These are phyloP conservation scores for Cettia cetti DNA, from an alignment of 2,113 vertebrate genomes.

Conservation along the genomic window DNA sequence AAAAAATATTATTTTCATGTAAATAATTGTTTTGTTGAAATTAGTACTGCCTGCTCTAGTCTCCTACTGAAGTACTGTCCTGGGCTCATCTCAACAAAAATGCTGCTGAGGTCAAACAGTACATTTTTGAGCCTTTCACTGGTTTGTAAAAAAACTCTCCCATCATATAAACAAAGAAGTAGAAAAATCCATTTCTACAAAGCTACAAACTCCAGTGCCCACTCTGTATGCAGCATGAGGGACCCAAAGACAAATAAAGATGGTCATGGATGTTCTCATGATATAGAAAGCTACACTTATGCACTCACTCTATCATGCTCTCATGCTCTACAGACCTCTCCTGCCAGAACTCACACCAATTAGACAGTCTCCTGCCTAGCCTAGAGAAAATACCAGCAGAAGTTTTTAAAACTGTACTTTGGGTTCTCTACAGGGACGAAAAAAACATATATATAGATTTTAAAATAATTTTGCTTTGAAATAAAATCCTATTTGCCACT, in stretches of 20 bases:
- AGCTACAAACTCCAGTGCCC: not conserved
- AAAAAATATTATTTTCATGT: not conserved
- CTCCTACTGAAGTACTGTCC: not conserved
- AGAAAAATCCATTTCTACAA: not conserved
- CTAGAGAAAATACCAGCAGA: not conserved
- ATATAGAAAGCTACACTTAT: fast-evolving
- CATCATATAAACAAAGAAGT: not conserved
- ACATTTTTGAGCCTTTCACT: not conserved
- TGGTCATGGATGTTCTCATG: not conserved
- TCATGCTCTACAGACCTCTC: not conserved
- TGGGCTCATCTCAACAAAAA: not conserved
- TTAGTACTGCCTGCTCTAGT: not conserved
- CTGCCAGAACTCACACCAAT: not conserved
- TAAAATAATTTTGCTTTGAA: not conserved
- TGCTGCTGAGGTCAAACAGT: not conserved
- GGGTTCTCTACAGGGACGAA: not conserved
- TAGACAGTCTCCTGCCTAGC: not conserved
- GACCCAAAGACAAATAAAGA: not conserved
- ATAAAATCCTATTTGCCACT: not conserved
- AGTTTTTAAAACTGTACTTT: not conserved
- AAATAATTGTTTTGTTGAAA: not conserved
- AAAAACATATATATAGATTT: not conserved
- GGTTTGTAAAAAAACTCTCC: not conserved
- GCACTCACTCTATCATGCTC: not conserved
- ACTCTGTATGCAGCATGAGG: not conserved